Percentiles rank a stretch among this genome's conserved stretches.
Conservation (phyloP, 2,888 invertebrate genomes). For the Drosophila birchii region DNA sequence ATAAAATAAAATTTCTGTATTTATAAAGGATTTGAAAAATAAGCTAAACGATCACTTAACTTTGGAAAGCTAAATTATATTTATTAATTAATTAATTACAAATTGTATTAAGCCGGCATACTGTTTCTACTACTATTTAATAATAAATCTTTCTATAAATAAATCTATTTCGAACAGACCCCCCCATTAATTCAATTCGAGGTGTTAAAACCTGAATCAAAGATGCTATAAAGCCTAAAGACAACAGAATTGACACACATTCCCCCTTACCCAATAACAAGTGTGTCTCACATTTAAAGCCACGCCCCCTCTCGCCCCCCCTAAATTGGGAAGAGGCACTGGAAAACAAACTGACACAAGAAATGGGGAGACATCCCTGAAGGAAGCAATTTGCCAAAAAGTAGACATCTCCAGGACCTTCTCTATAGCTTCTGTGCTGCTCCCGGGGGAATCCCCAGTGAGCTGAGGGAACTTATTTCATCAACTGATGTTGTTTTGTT, state of each 20-base stretch:
- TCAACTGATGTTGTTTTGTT: not conserved
- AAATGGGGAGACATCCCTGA: not conserved
- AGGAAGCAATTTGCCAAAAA: conserved; percentile 6
- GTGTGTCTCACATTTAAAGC: conserved; percentile 10
- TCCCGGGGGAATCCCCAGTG: conserved; percentile 2
- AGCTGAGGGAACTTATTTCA: not conserved
- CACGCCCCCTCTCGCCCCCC: conserved; percentile 11
- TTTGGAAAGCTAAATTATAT: not conserved
- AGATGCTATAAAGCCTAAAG: not conserved
- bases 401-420: not conserved
- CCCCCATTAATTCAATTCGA: too few species aligned
- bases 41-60: not conserved
- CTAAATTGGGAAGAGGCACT: conserved; percentile 2
- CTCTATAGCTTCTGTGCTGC: not conserved
- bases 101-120: not conserved
- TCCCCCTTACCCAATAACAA: not conserved
- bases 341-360: not conserved
- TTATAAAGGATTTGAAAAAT: not conserved
- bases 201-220: not conserved
- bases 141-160: too few species aligned
- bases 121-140: not conserved
- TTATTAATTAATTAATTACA: not conserved
- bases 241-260: conserved; percentile 7
- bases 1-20: not conserved
- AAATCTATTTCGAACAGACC: too few species aligned